These are phyloP conservation scores for Carterocephalus palaemon DNA, from an alignment of 2,888 invertebrate species.

Conservation along the genomic window DNA sequence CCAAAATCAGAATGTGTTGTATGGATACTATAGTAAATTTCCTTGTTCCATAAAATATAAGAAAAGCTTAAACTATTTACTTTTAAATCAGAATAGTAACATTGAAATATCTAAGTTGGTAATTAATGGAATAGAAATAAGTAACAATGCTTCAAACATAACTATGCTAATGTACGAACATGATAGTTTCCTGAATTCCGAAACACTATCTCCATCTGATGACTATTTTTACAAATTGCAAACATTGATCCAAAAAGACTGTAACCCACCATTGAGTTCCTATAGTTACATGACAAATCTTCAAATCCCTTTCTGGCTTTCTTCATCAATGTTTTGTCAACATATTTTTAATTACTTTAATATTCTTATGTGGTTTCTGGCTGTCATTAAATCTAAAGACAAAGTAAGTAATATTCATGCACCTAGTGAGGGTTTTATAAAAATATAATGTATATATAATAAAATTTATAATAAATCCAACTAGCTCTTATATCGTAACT, in stretches of 20 bases:
- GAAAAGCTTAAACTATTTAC: conserved; percentile 36
- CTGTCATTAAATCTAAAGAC: conserved; percentile 44
- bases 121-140: conserved; percentile 41
- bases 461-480: neutral
- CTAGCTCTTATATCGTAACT: neutral
- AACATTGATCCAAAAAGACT: conserved; percentile 44
- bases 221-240: conserved; percentile 53
- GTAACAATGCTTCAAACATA: conserved; percentile 37
- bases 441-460: no score
- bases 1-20: conserved; percentile 37
- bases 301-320: conserved; percentile 46
- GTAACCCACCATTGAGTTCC: conserved; percentile 26
- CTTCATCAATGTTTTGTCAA: conserved; percentile 62
- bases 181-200: conserved; percentile 53
- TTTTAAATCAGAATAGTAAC: conserved; percentile 34
- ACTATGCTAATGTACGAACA: conserved; percentile 60
- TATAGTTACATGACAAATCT: conserved; percentile 29
- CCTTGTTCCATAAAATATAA: conserved; percentile 19
- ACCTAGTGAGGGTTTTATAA: no score
- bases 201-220: conserved; percentile 44
- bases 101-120: conserved; percentile 41
- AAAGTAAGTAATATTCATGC: conserved; percentile 45
- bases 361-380: conserved; percentile 51
- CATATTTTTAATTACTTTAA: conserved; percentile 58
- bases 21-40: conserved; percentile 43